Evolutionary conservation across 2,797 vertebrate genomes (phyloP).

Genomic region (Apodemus agrarius): DNA sequence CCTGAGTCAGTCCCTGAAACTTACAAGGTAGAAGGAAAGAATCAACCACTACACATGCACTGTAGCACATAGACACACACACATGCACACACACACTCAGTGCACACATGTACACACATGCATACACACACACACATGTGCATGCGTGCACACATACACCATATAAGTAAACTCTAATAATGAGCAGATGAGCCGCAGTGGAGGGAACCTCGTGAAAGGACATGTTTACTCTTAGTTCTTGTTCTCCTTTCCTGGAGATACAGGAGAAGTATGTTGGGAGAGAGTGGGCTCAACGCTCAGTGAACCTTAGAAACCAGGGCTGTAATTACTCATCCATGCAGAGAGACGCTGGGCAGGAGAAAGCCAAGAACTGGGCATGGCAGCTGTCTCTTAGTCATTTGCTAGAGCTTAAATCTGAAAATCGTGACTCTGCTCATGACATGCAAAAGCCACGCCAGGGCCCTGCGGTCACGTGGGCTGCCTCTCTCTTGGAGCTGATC

Average conservation of each 20-base stretch:
- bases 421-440: conserved; percentile 51
- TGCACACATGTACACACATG: no score
- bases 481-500: conserved; percentile 61
- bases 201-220: neutral
- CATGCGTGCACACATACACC: neutral
- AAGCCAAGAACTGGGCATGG: neutral
- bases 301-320: conserved; percentile 74
- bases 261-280: neutral
- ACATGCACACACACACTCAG: neutral
- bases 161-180: neutral
- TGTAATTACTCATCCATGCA: conserved; percentile 63
- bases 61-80: no score
- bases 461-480: conserved; percentile 77
- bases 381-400: conserved; percentile 71
- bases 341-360: conserved; percentile 27
- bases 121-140: neutral
- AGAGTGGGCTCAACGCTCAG: conserved; percentile 58
- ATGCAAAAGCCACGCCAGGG: conserved; percentile 72
- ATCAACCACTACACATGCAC: neutral
- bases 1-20: neutral
- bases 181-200: neutral
- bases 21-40: neutral
- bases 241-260: conserved; percentile 34
- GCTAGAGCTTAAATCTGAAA: conserved; percentile 79
- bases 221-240: neutral